These are phyloP conservation scores for Condylura cristata DNA, from an alignment of 2,113 vertebrate genomes.

Conservation along the genomic window DNA sequence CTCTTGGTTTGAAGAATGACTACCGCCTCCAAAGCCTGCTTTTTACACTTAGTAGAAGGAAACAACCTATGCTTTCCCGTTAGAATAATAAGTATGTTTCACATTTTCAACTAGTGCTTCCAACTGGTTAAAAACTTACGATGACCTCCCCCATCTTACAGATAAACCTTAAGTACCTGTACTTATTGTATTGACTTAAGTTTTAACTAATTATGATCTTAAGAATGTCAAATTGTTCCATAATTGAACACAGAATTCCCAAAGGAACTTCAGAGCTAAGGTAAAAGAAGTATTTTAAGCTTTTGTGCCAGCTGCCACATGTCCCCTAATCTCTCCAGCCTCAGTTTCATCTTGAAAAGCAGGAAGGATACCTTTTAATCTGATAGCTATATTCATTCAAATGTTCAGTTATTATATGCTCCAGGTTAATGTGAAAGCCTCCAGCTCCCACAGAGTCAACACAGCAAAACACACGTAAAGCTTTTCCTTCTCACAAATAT, in stretches of 20 bases:
- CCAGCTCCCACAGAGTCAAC: background rate
- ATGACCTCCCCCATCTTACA: background rate
- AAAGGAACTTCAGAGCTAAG: background rate
- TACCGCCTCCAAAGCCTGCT: background rate
- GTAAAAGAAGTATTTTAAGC: background rate
- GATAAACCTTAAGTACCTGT: background rate
- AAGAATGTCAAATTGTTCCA: background rate
- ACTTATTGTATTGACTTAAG: background rate
- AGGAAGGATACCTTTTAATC: background rate
- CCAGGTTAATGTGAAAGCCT: background rate
- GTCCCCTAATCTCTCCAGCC: background rate
- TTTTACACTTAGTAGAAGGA: constrained; percentile 35
- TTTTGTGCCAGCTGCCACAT: background rate
- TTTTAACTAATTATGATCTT: background rate
- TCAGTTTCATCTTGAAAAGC: background rate
- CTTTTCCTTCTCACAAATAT: background rate
- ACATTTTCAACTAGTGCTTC: background rate
- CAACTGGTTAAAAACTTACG: background rate
- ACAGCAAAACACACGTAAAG: background rate
- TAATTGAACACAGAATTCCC: background rate
- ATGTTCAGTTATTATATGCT: background rate
- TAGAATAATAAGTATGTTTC: background rate
- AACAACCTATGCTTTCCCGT: background rate
- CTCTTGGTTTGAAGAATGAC: constrained; percentile 49
- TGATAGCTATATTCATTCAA: background rate